Base-by-base conservation (phyloP, 2,113 vertebrate species). In the Cyanoramphus novaezelandiae region DNA sequence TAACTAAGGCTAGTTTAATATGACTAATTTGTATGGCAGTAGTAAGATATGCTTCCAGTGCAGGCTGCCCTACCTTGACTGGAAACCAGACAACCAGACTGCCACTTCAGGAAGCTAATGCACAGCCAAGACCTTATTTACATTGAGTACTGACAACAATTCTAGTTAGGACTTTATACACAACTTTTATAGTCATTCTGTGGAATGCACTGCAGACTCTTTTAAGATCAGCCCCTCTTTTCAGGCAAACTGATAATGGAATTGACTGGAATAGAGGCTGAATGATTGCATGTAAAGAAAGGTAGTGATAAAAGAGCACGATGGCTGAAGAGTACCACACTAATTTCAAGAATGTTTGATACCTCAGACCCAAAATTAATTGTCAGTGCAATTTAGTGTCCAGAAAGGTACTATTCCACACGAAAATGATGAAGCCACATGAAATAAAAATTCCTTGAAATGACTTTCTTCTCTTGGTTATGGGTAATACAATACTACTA, bases 361-460 rank as follows among this genome's bases (percentile, higher is more conserved):
- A 53, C 7, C 15, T 92, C 64, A 60, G 47, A 67, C 15, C 11
- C 15, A 28, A 43, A 80, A 81, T 49, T 67, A 68, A 75, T 53
- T 53, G 23, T 41, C 68, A 72, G 10, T 41, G 15, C 29, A 77
- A 3, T 63, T 37, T 43, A 68, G 33, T 16, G 7, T 46, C 50
- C 21, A 70, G 37, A 74, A 92, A 63, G 35, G 27, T 69, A 60
- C 17, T 20, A 44, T 70, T 78, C 28, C 59, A 89, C 15, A 39
- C 20, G 15, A 72, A 80, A 60, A 59, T 70, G 0, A 49, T 41
- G 39, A 60, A 47, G 9, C 2, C 29, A 50, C 33, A 60, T 76
- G 37, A 90, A 85, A 90, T 37, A 88, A 85, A 80, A 31, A 50
- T 79, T 79, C 13, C 23, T 53, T 84, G 55, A 86, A 81, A 63